Evolutionary conservation across 2,888 invertebrate species (phyloP).

Genomic region (Spilarctia lutea): DNA sequence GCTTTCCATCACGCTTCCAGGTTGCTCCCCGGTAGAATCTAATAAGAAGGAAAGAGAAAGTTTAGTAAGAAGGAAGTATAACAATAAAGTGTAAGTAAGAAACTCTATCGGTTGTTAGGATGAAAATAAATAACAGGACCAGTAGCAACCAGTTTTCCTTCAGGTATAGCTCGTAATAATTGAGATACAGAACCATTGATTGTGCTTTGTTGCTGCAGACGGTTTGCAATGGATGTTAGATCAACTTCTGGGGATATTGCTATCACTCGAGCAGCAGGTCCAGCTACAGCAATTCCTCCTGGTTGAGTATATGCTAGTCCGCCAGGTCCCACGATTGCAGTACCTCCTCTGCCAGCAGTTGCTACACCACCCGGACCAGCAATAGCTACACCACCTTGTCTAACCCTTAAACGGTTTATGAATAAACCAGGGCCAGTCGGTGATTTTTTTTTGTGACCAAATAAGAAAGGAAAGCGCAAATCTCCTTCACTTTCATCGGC

Average conservation of each 20-base stretch:
- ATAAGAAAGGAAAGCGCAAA: slow-evolving; percentile 66
- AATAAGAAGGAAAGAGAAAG: slow-evolving; percentile 71
- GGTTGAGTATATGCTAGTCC: slow-evolving; percentile 92
- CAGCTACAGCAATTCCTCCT: slow-evolving; percentile 91
- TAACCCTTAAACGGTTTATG: slow-evolving; percentile 89
- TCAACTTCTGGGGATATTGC: slow-evolving; percentile 88
- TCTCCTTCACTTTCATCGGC: slow-evolving; percentile 58
- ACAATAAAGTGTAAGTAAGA: slow-evolving; percentile 46
- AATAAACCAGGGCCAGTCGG: slow-evolving; percentile 88
- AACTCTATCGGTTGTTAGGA: slow-evolving; percentile 68
- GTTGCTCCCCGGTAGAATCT: slow-evolving; percentile 67
- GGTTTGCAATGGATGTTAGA: slow-evolving; percentile 83
- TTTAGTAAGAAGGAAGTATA: slow-evolving; percentile 44
- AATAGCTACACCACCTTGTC: slow-evolving; percentile 92
- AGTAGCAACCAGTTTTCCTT: slow-evolving; percentile 90
- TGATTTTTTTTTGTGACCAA: slow-evolving; percentile 70
- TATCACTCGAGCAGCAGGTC: slow-evolving; percentile 90
- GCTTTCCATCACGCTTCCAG: slow-evolving; percentile 57
- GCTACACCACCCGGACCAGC: slow-evolving; percentile 94
- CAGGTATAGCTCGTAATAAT: slow-evolving; percentile 83
- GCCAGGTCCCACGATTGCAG: slow-evolving; percentile 93
- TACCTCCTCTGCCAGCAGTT: slow-evolving; percentile 92
- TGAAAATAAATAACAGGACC: slow-evolving; percentile 91
- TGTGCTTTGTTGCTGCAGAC: slow-evolving; percentile 72
- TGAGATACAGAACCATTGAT: slow-evolving; percentile 71